phyloP scores from a whole-genome alignment of 2,888 invertebrate species.

The Rhyacophila evoluta region DNA sequence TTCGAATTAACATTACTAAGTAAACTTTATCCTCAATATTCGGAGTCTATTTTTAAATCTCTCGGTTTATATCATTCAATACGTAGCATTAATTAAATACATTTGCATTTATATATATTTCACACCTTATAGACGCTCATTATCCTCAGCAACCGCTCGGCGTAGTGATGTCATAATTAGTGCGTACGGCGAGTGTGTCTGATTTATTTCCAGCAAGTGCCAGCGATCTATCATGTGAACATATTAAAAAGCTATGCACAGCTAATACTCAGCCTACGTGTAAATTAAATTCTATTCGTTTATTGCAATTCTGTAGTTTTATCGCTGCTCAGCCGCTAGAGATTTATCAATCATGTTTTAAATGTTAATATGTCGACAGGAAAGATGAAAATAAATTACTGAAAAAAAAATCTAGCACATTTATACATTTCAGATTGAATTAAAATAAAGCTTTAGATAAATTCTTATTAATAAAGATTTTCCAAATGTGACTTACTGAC shows the following conservation, averaged over 20 bases:
- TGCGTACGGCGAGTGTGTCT: not conserved
- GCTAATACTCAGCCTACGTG: not conserved
- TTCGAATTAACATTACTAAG: too few relatives aligned
- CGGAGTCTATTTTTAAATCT: too few relatives aligned
- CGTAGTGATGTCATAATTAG: not conserved
- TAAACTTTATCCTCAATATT: too few relatives aligned
- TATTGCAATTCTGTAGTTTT: not conserved
- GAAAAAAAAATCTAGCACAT: too few relatives aligned
- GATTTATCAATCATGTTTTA: not conserved
- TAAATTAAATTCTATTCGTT: not conserved
- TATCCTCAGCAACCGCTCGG: not conserved
- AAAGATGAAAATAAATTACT: too few relatives aligned
- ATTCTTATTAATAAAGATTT: too few relatives aligned
- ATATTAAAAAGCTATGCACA: not conserved
- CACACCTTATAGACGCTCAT: not conserved
- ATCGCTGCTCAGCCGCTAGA: not conserved
- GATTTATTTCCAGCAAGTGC: not conserved
- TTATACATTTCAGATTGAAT: too few relatives aligned
- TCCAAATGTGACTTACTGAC: too few relatives aligned
- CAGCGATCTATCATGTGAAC: not conserved
- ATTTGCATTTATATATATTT: not conserved
- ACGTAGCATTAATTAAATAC: too few relatives aligned
- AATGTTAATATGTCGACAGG: too few relatives aligned
- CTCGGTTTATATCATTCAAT: too few relatives aligned
- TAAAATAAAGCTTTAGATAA: too few relatives aligned